A percentile compares a stretch with the other conserved stretches of the same genome.
Evolutionary conservation across 2,113 vertebrate species (phyloP).

Genomic region (Kryptolebias marmoratus): DNA sequence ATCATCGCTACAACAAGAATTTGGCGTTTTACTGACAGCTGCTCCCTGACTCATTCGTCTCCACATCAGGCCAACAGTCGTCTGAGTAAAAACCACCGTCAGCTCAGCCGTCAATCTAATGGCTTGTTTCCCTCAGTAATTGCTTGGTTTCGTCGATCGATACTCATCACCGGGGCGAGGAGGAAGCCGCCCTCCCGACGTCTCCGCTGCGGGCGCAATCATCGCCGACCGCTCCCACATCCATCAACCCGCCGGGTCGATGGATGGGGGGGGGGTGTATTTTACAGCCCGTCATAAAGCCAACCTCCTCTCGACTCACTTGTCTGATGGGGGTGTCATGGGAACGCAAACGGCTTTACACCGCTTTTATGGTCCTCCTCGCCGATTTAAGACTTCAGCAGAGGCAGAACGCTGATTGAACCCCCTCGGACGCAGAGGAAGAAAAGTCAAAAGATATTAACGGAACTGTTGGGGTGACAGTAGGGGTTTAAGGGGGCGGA

Average conservation of each 20-base stretch:
- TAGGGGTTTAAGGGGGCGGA: too few species aligned
- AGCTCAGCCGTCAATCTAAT: neutral
- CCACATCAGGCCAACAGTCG: neutral
- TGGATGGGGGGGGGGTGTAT: neutral
- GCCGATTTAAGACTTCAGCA: too few species aligned
- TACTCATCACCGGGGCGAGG: conserved; percentile 1
- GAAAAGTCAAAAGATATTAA: too few species aligned
- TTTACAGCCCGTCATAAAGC: neutral
- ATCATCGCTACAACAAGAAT: too few species aligned
- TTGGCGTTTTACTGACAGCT: too few species aligned
- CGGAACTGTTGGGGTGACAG: too few species aligned
- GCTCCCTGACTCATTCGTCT: accelerated
- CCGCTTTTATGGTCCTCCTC: too few species aligned
- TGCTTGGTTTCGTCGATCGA: conserved; percentile 11
- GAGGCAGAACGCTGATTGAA: too few species aligned
- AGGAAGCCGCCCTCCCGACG: neutral
- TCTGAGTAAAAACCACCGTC: neutral
- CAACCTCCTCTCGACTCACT: neutral
- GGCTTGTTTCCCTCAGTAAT: conserved; percentile 9
- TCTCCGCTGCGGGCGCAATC: neutral
- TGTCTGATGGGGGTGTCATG: neutral
- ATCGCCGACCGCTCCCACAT: conserved; percentile 2
- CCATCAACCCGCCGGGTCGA: conserved; percentile 14
- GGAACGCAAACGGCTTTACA: neutral
- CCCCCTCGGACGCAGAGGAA: too few species aligned